phyloP scores from a whole-genome alignment of 2,113 vertebrate genomes.

The Indicator maculatus region DNA sequence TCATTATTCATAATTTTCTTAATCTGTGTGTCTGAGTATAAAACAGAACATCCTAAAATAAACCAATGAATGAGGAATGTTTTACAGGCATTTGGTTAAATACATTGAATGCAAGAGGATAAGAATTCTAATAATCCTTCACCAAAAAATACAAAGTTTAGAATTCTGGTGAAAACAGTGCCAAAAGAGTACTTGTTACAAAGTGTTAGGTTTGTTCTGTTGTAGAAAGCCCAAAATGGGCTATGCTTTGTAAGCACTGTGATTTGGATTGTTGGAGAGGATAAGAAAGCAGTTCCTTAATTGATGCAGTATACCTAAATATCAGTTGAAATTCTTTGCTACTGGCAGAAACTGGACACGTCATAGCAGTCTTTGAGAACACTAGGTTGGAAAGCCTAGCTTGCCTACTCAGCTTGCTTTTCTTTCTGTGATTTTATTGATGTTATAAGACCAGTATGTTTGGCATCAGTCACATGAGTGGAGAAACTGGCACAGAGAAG shows the following conservation, averaged over 20 bases:
- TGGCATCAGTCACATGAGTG: neutral
- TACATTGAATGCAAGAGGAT: neutral
- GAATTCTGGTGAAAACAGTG: neutral
- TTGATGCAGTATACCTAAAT: neutral
- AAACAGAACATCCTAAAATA: neutral
- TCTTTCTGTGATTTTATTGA: neutral
- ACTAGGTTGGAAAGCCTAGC: neutral
- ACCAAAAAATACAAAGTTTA: neutral
- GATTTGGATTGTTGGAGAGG: neutral
- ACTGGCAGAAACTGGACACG: fast-evolving
- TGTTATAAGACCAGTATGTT: neutral
- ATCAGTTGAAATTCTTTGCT: neutral
- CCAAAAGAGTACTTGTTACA: neutral
- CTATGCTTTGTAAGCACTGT: neutral
- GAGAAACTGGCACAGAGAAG: neutral
- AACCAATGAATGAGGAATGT: fast-evolving
- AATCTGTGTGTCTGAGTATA: neutral
- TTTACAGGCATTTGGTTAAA: neutral
- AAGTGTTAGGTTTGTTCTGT: neutral
- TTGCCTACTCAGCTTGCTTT: neutral
- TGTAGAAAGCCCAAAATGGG: neutral
- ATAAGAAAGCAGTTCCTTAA: neutral
- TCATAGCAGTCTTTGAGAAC: neutral
- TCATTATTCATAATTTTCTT: neutral
- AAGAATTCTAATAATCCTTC: neutral